Evolutionary conservation across 35 echinoderm and acorn worm species (phyloP).

Genomic region (Ptychodera flava): DNA sequence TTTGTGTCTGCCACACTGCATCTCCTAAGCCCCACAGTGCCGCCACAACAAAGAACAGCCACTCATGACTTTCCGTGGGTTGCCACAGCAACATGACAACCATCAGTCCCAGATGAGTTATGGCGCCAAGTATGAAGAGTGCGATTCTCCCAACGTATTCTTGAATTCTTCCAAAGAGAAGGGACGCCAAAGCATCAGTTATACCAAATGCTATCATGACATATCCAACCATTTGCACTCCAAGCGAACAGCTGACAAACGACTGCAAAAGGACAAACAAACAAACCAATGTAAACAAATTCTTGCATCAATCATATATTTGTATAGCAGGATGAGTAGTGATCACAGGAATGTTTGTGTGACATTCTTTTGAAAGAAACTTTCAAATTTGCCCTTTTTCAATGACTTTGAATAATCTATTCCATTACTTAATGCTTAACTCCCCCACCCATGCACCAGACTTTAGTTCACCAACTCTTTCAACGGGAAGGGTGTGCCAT

Average conservation of each 20-base stretch:
- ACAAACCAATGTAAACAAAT: not conserved
- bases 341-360: too few relatives aligned
- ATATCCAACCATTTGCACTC: conserved; percentile 27
- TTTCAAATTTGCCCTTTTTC: too few relatives aligned
- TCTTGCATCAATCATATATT: too few relatives aligned
- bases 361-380: too few relatives aligned
- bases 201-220: conserved; percentile 43
- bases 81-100: conserved; percentile 27
- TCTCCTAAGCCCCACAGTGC: conserved; percentile 59
- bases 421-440: too few relatives aligned
- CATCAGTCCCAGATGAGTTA: conserved; percentile 15
- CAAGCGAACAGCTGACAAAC: conserved; percentile 46
- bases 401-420: too few relatives aligned
- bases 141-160: conserved; percentile 25
- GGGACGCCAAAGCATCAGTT: conserved; percentile 21
- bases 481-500: too few relatives aligned
- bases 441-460: too few relatives aligned
- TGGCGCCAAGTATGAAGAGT: conserved; percentile 23
- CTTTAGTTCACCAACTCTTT: too few relatives aligned
- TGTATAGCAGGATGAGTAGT: too few relatives aligned
- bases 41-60: conserved; percentile 43
- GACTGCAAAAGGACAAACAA: conserved; percentile 23
- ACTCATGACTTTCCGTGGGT: not conserved
- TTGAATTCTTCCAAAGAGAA: conserved; percentile 39
- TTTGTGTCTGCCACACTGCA: conserved; percentile 83